These are phyloP conservation scores for Antedon mediterranea DNA, from an alignment of 53 echinoderm and acorn worm species.

Conservation along the genomic window DNA sequence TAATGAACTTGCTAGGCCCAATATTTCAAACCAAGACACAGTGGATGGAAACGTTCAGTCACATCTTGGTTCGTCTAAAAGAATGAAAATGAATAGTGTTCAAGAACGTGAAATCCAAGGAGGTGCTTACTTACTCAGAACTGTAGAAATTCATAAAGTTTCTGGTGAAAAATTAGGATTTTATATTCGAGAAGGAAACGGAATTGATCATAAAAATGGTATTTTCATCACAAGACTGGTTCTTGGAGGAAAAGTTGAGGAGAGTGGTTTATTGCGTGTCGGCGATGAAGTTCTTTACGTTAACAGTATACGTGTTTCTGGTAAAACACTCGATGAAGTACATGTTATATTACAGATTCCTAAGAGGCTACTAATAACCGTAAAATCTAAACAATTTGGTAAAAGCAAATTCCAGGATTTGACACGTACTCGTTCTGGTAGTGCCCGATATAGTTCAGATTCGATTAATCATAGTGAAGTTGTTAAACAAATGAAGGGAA, in stretches of 20 bases:
- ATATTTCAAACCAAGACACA: neutral
- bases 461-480: neutral
- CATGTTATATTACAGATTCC: conserved; percentile 83
- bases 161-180: conserved; percentile 86
- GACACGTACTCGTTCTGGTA: neutral
- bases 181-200: conserved; percentile 86
- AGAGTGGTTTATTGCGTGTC: conserved; percentile 61
- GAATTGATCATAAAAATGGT: conserved; percentile 62
- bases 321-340: conserved; percentile 86
- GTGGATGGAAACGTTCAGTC: neutral
- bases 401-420: conserved; percentile 57
- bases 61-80: neutral
- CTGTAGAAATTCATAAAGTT: conserved; percentile 89
- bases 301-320: conserved; percentile 78
- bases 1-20: conserved; percentile 35
- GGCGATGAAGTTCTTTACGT: conserved; percentile 96
- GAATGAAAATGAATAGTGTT: conserved; percentile 41
- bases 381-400: conserved; percentile 79
- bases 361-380: conserved; percentile 70
- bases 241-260: conserved; percentile 82
- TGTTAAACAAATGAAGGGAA: neutral
- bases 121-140: conserved; percentile 82
- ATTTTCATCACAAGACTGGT: conserved; percentile 80
- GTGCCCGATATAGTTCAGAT: neutral
- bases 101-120: conserved; percentile 93